These are phyloP conservation scores for Aporrectodea caliginosa DNA, from an alignment of 1,140 invertebrate species.

Conservation along the genomic window DNA sequence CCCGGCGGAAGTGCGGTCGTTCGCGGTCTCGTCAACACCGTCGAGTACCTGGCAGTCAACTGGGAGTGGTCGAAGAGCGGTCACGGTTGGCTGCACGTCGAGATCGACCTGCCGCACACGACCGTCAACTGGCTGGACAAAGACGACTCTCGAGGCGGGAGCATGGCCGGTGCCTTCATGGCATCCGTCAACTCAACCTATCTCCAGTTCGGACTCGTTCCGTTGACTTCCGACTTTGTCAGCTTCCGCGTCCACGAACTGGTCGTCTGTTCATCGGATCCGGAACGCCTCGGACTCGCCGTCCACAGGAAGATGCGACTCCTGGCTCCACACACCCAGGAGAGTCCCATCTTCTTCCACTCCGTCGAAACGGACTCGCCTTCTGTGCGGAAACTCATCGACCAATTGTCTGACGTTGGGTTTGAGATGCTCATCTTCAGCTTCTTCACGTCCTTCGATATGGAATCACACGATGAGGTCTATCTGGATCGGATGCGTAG, in stretches of 20 bases:
- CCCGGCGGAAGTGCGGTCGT: background rate
- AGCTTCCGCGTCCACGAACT: slow-evolving; percentile 16
- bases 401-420: slow-evolving; percentile 18
- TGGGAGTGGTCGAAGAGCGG: slow-evolving; percentile 10
- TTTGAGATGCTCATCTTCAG: slow-evolving; percentile 25
- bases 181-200: slow-evolving; percentile 9
- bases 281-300: background rate
- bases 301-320: background rate
- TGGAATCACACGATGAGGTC: slow-evolving; percentile 4
- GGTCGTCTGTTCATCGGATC: slow-evolving; percentile 9
- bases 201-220: background rate
- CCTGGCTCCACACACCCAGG: slow-evolving; percentile 19
- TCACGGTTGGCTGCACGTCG: slow-evolving; percentile 15
- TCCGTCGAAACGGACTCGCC: background rate
- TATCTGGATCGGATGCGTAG: background rate
- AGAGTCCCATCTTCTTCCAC: slow-evolving; percentile 19
- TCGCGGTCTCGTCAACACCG: background rate
- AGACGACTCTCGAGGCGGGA: background rate
- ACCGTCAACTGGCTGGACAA: background rate
- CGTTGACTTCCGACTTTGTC: background rate
- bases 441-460: slow-evolving; percentile 11
- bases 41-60: slow-evolving; percentile 21
- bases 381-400: background rate
- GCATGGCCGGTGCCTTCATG: slow-evolving; percentile 19
- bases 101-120: slow-evolving; percentile 16